Evolutionary conservation across 1,140 invertebrate genomes (phyloP).

Genomic region (Eumaeus atala): DNA sequence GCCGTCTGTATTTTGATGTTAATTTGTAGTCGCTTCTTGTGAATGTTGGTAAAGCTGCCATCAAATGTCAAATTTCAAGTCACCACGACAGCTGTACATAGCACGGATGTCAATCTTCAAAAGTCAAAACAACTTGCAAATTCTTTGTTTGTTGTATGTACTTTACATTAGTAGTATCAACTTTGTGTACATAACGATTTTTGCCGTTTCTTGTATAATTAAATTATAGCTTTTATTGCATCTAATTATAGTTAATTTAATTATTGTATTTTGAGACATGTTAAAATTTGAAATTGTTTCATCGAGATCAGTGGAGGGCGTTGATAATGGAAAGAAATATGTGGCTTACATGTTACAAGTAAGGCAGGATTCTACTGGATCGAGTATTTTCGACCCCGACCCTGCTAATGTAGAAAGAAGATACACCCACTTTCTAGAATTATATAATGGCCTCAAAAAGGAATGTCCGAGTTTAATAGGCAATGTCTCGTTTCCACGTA

Average conservation of each 20-base stretch:
- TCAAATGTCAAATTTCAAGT: no score
- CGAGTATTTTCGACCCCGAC: slow-evolving; percentile 68
- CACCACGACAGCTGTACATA: no score
- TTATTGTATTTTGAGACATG: slow-evolving; percentile 26
- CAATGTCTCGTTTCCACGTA: slow-evolving; percentile 81
- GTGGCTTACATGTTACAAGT: slow-evolving; percentile 79
- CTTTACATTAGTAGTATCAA: no score
- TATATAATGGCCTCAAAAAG: slow-evolving; percentile 79
- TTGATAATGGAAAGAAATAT: slow-evolving; percentile 76
- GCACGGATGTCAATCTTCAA: no score
- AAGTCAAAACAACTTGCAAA: no score
- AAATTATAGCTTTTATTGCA: no score
- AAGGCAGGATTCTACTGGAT: slow-evolving; percentile 64
- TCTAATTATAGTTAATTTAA: not conserved
- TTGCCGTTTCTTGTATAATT: slow-evolving; percentile 2
- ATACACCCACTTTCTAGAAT: slow-evolving; percentile 84
- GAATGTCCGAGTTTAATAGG: slow-evolving; percentile 76
- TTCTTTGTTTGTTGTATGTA: no score
- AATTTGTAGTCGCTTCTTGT: no score
- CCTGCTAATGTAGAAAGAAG: slow-evolving; percentile 81
- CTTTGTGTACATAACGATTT: not conserved
- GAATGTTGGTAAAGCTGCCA: no score
- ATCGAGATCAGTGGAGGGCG: slow-evolving; percentile 50
- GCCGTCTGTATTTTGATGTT: no score
- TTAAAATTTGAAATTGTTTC: slow-evolving; percentile 66